Evolutionary conservation across 1,140 invertebrate species (phyloP).

Genomic region (Drosophila sp.): DNA sequence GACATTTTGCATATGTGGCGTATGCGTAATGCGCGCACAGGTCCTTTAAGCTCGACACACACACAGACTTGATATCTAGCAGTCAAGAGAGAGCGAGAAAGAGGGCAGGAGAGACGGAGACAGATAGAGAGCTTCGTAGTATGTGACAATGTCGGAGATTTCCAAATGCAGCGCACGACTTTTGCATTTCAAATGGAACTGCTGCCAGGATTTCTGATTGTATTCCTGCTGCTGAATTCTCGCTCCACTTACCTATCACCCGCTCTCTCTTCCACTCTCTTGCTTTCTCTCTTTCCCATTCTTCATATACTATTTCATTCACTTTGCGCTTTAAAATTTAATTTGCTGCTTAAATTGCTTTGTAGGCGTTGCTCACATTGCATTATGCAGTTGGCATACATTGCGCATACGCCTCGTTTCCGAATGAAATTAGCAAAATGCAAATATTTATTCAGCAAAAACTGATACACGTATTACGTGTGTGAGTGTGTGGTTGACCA

Average conservation of each 20-base stretch:
- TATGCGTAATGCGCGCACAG: slow-evolving; percentile 61
- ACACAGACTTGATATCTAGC: slow-evolving; percentile 44
- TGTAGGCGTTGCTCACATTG: slow-evolving; percentile 3
- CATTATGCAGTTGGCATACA: slow-evolving; percentile 23
- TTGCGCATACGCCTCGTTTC: slow-evolving; percentile 47
- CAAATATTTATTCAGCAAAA: slow-evolving; percentile 64
- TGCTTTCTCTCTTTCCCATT: background rate
- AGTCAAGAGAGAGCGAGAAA: no score
- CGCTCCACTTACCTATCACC: background rate
- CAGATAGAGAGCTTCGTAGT: slow-evolving; percentile 10
- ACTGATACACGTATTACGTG: slow-evolving; percentile 47
- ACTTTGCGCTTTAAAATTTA: slow-evolving; percentile 58
- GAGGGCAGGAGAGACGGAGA: slow-evolving; percentile 4
- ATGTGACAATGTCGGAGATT: slow-evolving; percentile 71
- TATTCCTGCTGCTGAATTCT: slow-evolving; percentile 26
- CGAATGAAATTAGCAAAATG: slow-evolving; percentile 63
- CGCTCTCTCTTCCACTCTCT: background rate
- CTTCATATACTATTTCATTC: background rate
- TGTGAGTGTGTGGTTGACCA: background rate
- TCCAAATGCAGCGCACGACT: slow-evolving; percentile 52
- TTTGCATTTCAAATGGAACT: slow-evolving; percentile 55
- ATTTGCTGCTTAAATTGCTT: slow-evolving; percentile 29
- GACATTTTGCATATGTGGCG: slow-evolving; percentile 66
- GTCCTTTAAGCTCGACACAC: slow-evolving; percentile 21
- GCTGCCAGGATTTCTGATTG: slow-evolving; percentile 38